A percentile compares a stretch with the other conserved stretches of the same genome.
phyloP scores from a whole-genome alignment of 2,888 invertebrate species.

The Cabera pusaria region DNA sequence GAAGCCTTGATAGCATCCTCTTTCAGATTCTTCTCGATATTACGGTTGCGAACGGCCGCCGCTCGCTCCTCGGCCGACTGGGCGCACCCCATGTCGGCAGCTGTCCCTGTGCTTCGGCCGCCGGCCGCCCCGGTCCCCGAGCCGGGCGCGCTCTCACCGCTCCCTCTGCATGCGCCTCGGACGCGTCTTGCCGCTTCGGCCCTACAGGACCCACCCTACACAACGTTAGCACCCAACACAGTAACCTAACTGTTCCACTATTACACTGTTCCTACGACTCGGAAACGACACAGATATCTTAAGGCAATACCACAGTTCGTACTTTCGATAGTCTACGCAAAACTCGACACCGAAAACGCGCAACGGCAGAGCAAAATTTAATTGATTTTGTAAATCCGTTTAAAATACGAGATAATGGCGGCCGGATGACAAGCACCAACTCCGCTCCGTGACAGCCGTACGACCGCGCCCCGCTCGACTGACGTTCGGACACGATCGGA shows the following conservation, averaged over 20 bases:
- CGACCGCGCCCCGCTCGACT: slow-evolving; percentile 85
- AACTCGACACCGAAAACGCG: slow-evolving; percentile 61
- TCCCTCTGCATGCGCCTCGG: slow-evolving; percentile 79
- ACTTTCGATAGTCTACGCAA: slow-evolving; percentile 47
- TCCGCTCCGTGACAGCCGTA: slow-evolving; percentile 83
- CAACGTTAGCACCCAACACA: slow-evolving; percentile 67
- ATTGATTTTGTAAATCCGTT: slow-evolving; percentile 80
- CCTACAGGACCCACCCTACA: slow-evolving; percentile 75
- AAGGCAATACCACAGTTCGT: slow-evolving; percentile 40
- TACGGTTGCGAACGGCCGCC: slow-evolving; percentile 98
- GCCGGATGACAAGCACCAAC: slow-evolving; percentile 84
- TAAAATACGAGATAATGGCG: slow-evolving; percentile 85
- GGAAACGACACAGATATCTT: slow-evolving; percentile 40
- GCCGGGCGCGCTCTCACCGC: slow-evolving; percentile 85
- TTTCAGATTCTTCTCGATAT: slow-evolving; percentile 98
- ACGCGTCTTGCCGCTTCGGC: slow-evolving; percentile 74
- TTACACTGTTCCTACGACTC: slow-evolving; percentile 57
- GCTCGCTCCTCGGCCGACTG: slow-evolving; percentile 99
- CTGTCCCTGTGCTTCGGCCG: slow-evolving; percentile 76
- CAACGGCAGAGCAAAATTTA: slow-evolving; percentile 67
- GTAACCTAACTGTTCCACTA: slow-evolving; percentile 75
- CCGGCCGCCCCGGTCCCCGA: slow-evolving; percentile 81
- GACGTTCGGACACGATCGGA: slow-evolving; percentile 79
- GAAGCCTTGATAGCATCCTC: slow-evolving; percentile 99
- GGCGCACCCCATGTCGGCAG: slow-evolving; percentile 97